These are phyloP conservation scores for Hemaris fuciformis DNA, from an alignment of 2,888 invertebrate genomes.

Conservation along the genomic window DNA sequence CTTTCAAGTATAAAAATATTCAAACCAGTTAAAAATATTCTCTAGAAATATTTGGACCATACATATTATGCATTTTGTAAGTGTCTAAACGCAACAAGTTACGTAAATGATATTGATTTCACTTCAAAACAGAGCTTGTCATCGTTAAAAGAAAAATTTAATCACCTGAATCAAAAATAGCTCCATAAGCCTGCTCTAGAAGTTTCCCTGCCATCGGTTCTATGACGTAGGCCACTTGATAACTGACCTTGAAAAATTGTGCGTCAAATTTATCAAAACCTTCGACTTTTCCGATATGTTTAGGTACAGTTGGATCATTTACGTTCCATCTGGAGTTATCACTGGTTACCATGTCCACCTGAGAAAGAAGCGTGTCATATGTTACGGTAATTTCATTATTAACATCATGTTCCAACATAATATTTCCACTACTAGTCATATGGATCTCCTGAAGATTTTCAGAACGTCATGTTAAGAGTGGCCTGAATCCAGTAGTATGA, in stretches of 20 bases:
- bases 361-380: too few relatives aligned
- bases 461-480: too few relatives aligned
- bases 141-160: neutral
- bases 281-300: slow-evolving; percentile 83
- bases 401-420: too few relatives aligned
- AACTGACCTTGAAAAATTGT: slow-evolving; percentile 84
- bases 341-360: slow-evolving; percentile 87
- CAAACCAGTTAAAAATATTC: too few relatives aligned
- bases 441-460: too few relatives aligned
- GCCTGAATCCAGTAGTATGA: too few relatives aligned
- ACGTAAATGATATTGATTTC: neutral
- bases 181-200: slow-evolving; percentile 86
- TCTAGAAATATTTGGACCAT: too few relatives aligned
- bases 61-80: too few relatives aligned
- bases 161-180: slow-evolving; percentile 84
- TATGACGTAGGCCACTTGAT: slow-evolving; percentile 83
- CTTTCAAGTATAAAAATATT: too few relatives aligned
- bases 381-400: too few relatives aligned
- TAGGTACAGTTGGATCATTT: slow-evolving; percentile 83
- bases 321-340: slow-evolving; percentile 86
- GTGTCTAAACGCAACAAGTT: too few relatives aligned
- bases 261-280: slow-evolving; percentile 85
- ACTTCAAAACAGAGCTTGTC: neutral
- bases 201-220: slow-evolving; percentile 86
- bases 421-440: too few relatives aligned